These are phyloP conservation scores for Agrochola circellaris DNA, from an alignment of 2,888 invertebrate species.

Conservation along the genomic window DNA sequence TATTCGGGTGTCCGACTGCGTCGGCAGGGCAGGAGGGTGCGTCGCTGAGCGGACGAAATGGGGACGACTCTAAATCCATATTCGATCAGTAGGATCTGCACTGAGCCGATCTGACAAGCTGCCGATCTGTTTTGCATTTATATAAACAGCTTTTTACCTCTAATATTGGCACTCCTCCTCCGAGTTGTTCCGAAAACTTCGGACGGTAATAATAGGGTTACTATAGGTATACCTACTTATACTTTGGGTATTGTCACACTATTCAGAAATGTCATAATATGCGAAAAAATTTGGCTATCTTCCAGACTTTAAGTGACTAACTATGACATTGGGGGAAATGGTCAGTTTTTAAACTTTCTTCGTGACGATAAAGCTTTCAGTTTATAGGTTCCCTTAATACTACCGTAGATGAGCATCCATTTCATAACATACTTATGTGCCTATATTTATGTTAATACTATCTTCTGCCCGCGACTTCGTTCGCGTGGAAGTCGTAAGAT, in stretches of 20 bases:
- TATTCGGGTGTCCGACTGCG: constrained; percentile 88
- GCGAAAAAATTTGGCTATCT: constrained; percentile 54
- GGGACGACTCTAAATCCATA: constrained; percentile 89
- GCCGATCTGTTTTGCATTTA: constrained; percentile 91
- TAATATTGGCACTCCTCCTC: constrained; percentile 79
- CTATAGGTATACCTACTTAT: constrained; percentile 22
- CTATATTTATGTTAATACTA: constrained; percentile 8
- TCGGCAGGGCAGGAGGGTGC: constrained; percentile 83
- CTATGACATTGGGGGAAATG: constrained; percentile 54
- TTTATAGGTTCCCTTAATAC: constrained; percentile 29
- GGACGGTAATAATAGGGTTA: constrained; percentile 20
- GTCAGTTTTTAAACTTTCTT: constrained; percentile 57
- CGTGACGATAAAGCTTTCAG: constrained; percentile 32
- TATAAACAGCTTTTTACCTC: constrained; percentile 89
- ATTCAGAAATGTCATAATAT: constrained; percentile 54
- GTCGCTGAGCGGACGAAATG: constrained; percentile 81
- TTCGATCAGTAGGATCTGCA: constrained; percentile 89
- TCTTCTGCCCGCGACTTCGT: background rate
- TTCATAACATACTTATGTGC: background rate
- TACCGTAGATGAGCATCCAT: background rate
- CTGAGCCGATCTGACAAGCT: constrained; percentile 90
- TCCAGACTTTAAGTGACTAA: constrained; percentile 56
- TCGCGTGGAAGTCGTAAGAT: background rate
- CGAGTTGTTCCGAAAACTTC: constrained; percentile 68
- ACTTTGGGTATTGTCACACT: constrained; percentile 37